These are phyloP conservation scores for Dermatemys mawii DNA, from an alignment of 2,113 vertebrate genomes.

Conservation along the genomic window DNA sequence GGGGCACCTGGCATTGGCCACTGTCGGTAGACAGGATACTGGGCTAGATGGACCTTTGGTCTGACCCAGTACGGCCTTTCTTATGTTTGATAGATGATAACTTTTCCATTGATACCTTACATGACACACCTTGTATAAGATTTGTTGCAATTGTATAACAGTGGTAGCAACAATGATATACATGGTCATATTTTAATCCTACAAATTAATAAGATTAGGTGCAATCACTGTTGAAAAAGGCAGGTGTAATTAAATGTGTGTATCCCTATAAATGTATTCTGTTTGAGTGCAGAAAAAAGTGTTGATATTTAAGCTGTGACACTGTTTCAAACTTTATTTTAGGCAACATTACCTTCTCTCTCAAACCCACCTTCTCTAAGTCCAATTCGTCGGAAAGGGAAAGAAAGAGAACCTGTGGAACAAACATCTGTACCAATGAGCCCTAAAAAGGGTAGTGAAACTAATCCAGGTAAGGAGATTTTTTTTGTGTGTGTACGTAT, in stretches of 20 bases:
- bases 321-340: neutral
- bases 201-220: neutral
- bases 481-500: neutral
- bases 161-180: no score
- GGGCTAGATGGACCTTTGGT: no score
- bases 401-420: constrained; percentile 89
- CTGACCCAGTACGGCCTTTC: no score
- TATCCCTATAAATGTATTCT: neutral
- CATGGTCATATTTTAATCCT: no score
- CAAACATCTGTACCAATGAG: constrained; percentile 86
- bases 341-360: constrained; percentile 94
- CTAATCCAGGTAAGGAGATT: constrained; percentile 83
- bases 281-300: neutral
- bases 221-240: neutral
- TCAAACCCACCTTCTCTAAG: constrained; percentile 94
- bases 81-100: no score
- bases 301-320: neutral
- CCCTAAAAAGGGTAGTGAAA: constrained; percentile 91
- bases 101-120: no score
- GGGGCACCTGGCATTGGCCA: no score
- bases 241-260: neutral
- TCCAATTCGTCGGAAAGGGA: constrained; percentile 94
- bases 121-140: no score
- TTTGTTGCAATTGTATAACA: no score
- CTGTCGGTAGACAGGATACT: no score